Evolutionary conservation across 2,888 invertebrate genomes (phyloP).

Genomic region (Oeneis ivallda): DNA sequence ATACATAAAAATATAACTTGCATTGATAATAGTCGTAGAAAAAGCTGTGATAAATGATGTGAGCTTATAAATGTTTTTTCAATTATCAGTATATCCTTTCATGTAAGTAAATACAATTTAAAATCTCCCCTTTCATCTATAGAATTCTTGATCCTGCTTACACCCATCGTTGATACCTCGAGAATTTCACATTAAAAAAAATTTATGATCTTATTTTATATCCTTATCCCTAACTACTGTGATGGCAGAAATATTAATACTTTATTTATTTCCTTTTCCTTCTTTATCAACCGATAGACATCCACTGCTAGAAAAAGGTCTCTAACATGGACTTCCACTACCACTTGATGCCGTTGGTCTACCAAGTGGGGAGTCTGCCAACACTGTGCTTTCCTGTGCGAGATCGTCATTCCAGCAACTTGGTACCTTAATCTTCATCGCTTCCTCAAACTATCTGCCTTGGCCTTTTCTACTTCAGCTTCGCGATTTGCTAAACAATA

Average conservation of each 20-base stretch:
- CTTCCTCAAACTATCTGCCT: too few relatives aligned
- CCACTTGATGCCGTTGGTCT: too few relatives aligned
- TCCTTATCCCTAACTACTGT: neutral
- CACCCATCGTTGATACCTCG: constrained; percentile 40
- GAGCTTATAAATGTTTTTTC: constrained; percentile 63
- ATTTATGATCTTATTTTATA: neutral
- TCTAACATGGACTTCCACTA: too few relatives aligned
- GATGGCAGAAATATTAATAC: neutral
- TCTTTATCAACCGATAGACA: too few relatives aligned
- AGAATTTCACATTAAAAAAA: neutral
- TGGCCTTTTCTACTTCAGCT: too few relatives aligned
- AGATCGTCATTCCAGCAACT: too few relatives aligned
- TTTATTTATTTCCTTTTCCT: too few relatives aligned
- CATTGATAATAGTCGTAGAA: neutral
- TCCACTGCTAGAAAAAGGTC: too few relatives aligned
- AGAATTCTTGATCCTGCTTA: constrained; percentile 50
- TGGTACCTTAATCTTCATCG: too few relatives aligned
- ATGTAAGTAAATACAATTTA: constrained; percentile 60
- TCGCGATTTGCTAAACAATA: too few relatives aligned
- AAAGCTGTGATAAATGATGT: constrained; percentile 67
- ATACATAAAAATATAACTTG: neutral
- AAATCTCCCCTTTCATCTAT: constrained; percentile 58
- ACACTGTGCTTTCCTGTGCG: too few relatives aligned
- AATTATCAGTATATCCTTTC: constrained; percentile 66
- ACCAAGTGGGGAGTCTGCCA: too few relatives aligned